Evolutionary conservation across 1,140 invertebrate genomes (phyloP).

Genomic region (Drosophila miranda): DNA sequence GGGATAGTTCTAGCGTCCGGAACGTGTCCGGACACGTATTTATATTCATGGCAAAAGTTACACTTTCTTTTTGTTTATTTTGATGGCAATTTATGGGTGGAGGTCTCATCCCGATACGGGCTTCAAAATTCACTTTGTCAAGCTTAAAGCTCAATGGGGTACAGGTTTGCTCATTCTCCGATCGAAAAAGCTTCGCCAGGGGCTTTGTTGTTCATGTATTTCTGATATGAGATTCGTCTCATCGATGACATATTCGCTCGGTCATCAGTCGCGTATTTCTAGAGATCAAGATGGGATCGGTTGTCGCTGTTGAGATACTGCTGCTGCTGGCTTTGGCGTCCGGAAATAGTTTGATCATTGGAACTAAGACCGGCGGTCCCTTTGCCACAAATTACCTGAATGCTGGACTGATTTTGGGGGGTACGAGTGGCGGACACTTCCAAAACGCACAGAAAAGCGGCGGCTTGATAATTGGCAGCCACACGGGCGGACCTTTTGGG

Average conservation of each 20-base stretch:
- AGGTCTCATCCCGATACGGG: background rate
- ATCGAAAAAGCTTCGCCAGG: too few relatives aligned
- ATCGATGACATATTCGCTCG: background rate
- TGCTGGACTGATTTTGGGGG: background rate
- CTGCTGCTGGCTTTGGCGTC: background rate
- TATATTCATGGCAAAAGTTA: conserved; percentile 45
- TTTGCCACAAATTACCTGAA: too few relatives aligned
- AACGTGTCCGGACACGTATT: conserved; percentile 48
- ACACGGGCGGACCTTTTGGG: conserved; percentile 4
- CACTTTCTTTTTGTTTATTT: conserved; percentile 39
- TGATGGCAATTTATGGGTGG: conserved; percentile 43
- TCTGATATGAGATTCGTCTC: too few relatives aligned
- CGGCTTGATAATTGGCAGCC: conserved; percentile 7
- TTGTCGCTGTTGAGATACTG: conserved; percentile 4
- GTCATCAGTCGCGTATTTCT: conserved; percentile 18
- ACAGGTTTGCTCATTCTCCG: too few relatives aligned
- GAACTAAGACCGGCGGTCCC: background rate
- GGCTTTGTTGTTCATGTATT: too few relatives aligned
- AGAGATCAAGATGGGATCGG: conserved; percentile 8
- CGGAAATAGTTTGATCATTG: background rate
- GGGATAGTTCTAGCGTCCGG: conserved; percentile 19
- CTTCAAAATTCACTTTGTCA: too few relatives aligned
- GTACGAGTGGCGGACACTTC: conserved; percentile 2
- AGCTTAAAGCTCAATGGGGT: too few relatives aligned
- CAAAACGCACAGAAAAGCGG: background rate